Evolutionary conservation across 2,113 vertebrate genomes (phyloP), one percentile per base, ranked within the genome.

Genomic region (Labrus mixtus): DNA sequence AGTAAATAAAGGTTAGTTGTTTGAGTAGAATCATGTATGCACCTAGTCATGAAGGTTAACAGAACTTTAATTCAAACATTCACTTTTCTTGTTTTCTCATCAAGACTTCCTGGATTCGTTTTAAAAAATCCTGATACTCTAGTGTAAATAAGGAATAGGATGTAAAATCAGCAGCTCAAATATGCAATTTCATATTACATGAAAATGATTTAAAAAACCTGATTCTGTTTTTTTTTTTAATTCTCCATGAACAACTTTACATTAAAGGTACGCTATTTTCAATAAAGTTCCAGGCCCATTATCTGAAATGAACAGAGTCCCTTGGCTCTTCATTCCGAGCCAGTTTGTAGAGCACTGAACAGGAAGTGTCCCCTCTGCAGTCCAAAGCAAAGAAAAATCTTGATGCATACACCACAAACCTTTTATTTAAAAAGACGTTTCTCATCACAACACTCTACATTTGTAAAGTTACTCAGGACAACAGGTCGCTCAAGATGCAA

Each of bases 401-500:
- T 69, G 64, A 86, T 71, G 79, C 85, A 75, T 78, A 87, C 87
- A 88, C 77, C 82, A 87, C 72, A 72, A 83, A 81, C 37, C 80
- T 76, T 77, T 73, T 68, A 29, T 33, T 62, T 57, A 25, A 5
- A 8, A 43, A 16, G 46, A 48, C 19, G 16, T 55, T 77, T 76
- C 76, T 86, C 53, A 82, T 86, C 88, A 92, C 91, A 89, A 76
- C 86, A 86, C 70, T 86, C 83, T 89, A 90, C 74, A 85, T 45
- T 82, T 67, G 68, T 90, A 71, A 83, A 78, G 83, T 87, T 81
- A 75, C 86, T 79, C 76, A 82, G 73, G 53, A 78, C 84, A 92
- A 91, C 73, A 90, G 88, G 92, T 92, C 90, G 80, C 74, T 91
- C 82, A 73, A 89, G 90, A 87, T 85, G 87, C 83, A 86, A 76